A percentile compares a stretch with the other conserved stretches of the same genome.
phyloP scores from a whole-genome alignment of 2,888 invertebrate species.

The Erpobdella octoculata region DNA sequence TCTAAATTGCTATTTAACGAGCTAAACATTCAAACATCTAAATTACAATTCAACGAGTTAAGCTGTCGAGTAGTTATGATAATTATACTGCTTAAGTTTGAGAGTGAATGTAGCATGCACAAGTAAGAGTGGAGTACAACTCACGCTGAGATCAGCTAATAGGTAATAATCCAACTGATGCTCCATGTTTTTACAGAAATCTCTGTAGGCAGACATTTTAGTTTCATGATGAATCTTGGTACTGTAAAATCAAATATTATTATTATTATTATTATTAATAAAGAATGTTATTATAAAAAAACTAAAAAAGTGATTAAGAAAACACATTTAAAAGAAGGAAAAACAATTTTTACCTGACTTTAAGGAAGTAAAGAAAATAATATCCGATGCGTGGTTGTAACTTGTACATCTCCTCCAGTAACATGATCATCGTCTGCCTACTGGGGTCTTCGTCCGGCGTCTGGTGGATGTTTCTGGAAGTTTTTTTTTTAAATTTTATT shows the following conservation, averaged over 20 bases:
- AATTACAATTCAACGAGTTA: too few species aligned
- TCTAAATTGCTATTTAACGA: background rate
- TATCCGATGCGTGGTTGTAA: constrained; percentile 70
- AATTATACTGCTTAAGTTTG: background rate
- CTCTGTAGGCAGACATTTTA: constrained; percentile 77
- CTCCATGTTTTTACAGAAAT: constrained; percentile 73
- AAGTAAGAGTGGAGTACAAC: background rate
- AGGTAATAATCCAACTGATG: constrained; percentile 54
- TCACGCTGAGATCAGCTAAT: constrained; percentile 70
- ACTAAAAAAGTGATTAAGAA: background rate
- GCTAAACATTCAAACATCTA: too few species aligned
- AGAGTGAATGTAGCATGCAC: background rate
- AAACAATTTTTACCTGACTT: constrained; percentile 55
- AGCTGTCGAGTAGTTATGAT: too few species aligned
- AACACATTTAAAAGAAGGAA: background rate
- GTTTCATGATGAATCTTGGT: constrained; percentile 54
- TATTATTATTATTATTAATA: background rate
- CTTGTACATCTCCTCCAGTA: constrained; percentile 72
- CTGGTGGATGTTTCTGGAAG: constrained; percentile 65
- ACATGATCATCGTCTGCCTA: constrained; percentile 67
- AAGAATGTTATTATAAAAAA: background rate
- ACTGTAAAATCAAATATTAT: constrained; percentile 12
- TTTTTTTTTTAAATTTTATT: background rate
- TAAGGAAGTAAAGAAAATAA: constrained; percentile 77
- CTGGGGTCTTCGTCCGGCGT: constrained; percentile 67